Base-by-base conservation (phyloP, 1,140 invertebrate species). In the Nymphalis io region DNA sequence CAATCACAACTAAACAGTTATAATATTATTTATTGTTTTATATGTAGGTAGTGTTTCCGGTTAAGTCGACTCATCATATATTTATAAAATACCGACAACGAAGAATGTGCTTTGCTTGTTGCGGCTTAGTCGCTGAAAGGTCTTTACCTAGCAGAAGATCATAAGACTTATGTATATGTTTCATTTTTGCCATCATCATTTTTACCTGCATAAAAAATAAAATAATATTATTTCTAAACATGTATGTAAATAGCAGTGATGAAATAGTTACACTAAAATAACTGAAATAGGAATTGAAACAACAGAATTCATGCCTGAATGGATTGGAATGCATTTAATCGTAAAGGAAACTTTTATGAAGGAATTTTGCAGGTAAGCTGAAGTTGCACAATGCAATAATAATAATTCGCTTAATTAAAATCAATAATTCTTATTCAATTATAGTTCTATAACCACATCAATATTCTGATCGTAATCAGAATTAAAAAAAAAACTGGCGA, bases 291-390 rank as follows among this genome's bases (percentile, higher is more conserved):
- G 62, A 64, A 55, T 55, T 48, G 11, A 40, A 64, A 64, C 21
- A 51, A 62, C 23, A 33, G 13, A 18, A 64, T 64, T 64, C 38
- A 46, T 27, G 51, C 51, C 18, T 55, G 62, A 64, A 40, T 64
- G 38, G 48, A 33, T 64, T 55, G 16, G 48, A 55, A 55, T 64
- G 62, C 62, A 40, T 18, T 39, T 40, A 0, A 16, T 42, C 38
- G 38, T 33, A 15, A 38, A 64, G 38, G 48, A 64, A 64, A 64
- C 51, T 40, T 33, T 8, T 33, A 33, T 33, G 27, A 33, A 33
- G 4, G 1, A 33, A 33, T 33, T 33, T 33, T 33, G 10, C 27
- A 33, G 16, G 62, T 16, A 38, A 39, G 16, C 5, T 6, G 2
- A 21, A 20, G 27, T 62, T 64, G 18, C 33, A 55, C 38, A 55